Conservation (phyloP, 2,797 vertebrate species). For the Danio kyathit region DNA sequence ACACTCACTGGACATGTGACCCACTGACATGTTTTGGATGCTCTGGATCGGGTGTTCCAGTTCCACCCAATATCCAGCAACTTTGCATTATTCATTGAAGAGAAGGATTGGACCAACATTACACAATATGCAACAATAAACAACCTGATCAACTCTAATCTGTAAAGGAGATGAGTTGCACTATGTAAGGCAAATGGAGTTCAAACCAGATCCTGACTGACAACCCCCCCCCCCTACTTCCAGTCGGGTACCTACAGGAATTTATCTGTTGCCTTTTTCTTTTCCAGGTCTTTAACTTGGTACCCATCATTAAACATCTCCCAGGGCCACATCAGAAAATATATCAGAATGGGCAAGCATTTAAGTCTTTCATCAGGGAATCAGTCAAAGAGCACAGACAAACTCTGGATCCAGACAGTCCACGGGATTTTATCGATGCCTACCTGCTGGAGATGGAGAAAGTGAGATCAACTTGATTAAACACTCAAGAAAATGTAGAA, state of each 20-base stretch:
- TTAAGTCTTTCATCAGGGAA: conserved; percentile 46
- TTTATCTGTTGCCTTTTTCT: not conserved
- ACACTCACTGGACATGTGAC: too few relatives aligned
- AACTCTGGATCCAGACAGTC: conserved; percentile 60
- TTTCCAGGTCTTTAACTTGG: conserved; percentile 58
- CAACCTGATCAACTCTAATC: too few relatives aligned
- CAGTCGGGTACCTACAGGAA: conserved; percentile 13
- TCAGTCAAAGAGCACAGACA: conserved; percentile 48
- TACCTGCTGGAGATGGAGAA: conserved; percentile 63
- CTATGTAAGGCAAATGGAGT: too few relatives aligned
- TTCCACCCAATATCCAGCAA: too few relatives aligned
- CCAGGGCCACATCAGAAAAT: conserved; percentile 64
- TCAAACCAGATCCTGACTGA: too few relatives aligned
- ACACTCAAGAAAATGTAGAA: rapidly evolving
- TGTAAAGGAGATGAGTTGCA: too few relatives aligned
- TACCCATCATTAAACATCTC: conserved; percentile 61
- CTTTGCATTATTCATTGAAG: too few relatives aligned
- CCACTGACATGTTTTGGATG: too few relatives aligned
- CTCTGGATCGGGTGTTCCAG: too few relatives aligned
- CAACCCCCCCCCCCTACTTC: not conserved
- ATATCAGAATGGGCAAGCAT: not conserved
- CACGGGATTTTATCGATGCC: conserved; percentile 65
- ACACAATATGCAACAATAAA: too few relatives aligned
- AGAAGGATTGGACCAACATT: too few relatives aligned
- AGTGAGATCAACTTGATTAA: conserved; percentile 21